phyloP scores from a whole-genome alignment of 2,113 vertebrate species.

The Caretta caretta region DNA sequence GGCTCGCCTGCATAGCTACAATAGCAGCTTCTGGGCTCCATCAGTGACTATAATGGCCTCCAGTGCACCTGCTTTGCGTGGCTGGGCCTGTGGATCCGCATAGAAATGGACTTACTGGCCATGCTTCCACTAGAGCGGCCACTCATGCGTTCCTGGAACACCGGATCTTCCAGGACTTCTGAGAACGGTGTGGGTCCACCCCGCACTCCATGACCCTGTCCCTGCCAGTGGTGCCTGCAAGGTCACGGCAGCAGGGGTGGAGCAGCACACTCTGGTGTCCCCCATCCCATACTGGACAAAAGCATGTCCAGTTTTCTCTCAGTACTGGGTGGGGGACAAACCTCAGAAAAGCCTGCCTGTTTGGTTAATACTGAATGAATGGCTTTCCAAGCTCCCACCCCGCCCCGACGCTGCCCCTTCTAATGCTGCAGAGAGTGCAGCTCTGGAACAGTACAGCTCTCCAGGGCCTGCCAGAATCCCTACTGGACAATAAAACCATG shows the following conservation, averaged over 20 bases:
- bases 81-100: neutral
- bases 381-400: neutral
- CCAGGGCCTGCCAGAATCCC: neutral
- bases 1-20: neutral
- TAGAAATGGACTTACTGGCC: neutral
- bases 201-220: no score
- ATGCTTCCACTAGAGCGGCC: neutral
- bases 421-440: neutral
- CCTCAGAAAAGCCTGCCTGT: neutral
- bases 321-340: neutral
- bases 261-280: neutral
- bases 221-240: no score
- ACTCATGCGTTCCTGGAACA: neutral
- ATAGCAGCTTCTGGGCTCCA: neutral
- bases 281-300: neutral
- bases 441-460: neutral
- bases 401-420: neutral
- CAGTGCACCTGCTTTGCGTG: neutral
- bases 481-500: neutral
- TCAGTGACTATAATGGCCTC: neutral
- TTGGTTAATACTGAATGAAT: neutral
- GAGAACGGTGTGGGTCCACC: no score
- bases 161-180: neutral
- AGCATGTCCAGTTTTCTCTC: neutral
- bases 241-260: no score